Percentiles rank a stretch among this genome's conserved stretches.
Conservation (phyloP, 2,797 vertebrate genomes). For the Falco novaeseelandiae region DNA sequence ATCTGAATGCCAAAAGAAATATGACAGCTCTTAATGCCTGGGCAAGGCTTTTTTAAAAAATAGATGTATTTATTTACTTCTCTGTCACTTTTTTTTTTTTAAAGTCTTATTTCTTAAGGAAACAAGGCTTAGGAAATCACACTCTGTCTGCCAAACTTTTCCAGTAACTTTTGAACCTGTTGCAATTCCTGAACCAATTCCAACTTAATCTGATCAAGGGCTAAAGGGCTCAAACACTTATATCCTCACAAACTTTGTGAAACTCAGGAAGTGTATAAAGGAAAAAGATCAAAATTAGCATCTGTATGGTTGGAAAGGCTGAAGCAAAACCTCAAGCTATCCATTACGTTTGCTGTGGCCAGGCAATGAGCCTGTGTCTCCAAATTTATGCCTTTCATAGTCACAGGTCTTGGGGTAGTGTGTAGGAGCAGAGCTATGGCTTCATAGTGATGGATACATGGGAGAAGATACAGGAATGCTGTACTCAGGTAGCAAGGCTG, state of each 20-base stretch:
- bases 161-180: conserved; percentile 14
- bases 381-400: background rate
- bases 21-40: conserved; percentile 6
- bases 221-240: background rate
- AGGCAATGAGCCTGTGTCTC: background rate
- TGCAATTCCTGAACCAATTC: background rate
- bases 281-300: background rate
- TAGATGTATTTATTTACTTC: background rate
- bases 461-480: background rate
- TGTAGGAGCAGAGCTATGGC: background rate
- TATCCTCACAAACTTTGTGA: background rate
- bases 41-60: background rate
- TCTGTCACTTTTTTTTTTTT: background rate
- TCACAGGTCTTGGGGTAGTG: background rate
- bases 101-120: background rate
- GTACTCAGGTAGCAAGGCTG: background rate
- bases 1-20: conserved; percentile 50
- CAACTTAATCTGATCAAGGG: background rate
- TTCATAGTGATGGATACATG: fast-evolving
- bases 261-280: background rate
- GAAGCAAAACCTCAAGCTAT: background rate
- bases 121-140: background rate
- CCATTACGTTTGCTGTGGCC: background rate
- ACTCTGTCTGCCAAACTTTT: background rate
- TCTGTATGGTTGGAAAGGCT: background rate